Evolutionary conservation across 2,888 invertebrate species (phyloP).

Genomic region (Pandemis corylana): DNA sequence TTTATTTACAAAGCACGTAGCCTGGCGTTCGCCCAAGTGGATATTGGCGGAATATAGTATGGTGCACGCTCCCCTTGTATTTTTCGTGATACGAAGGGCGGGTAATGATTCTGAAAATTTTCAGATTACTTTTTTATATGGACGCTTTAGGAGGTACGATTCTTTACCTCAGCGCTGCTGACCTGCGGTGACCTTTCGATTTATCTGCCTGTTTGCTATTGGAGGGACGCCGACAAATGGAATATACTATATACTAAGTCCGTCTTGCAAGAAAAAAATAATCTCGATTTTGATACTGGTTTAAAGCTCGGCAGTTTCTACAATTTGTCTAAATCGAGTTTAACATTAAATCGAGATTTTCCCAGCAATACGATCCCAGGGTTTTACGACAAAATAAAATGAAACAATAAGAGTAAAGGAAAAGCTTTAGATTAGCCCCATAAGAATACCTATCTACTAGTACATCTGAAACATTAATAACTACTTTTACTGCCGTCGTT

Average conservation of each 20-base stretch:
- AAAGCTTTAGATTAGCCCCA: background rate
- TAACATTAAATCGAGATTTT: no score
- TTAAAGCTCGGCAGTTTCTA: no score
- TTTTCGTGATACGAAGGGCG: conserved; percentile 54
- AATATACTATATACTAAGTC: background rate
- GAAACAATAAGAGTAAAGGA: background rate
- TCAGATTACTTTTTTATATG: conserved; percentile 53
- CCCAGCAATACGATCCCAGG: no score
- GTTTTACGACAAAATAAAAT: no score
- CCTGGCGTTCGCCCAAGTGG: conserved; percentile 43
- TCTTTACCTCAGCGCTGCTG: conserved; percentile 12
- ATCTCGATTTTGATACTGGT: no score
- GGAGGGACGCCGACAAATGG: background rate
- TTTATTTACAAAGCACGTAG: conserved; percentile 69
- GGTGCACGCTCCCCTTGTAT: conserved; percentile 53
- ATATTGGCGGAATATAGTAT: conserved; percentile 56
- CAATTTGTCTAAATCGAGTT: no score
- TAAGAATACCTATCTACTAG: no score
- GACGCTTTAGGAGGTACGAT: conserved; percentile 25
- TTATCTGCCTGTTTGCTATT: conserved; percentile 24
- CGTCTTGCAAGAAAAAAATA: no score
- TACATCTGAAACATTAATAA: background rate
- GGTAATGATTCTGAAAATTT: conserved; percentile 68
- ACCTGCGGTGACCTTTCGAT: conserved; percentile 27
- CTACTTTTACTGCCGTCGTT: background rate